These are phyloP conservation scores for Gallinago solitaria DNA, from an alignment of 2,797 vertebrate species.

Conservation along the genomic window DNA sequence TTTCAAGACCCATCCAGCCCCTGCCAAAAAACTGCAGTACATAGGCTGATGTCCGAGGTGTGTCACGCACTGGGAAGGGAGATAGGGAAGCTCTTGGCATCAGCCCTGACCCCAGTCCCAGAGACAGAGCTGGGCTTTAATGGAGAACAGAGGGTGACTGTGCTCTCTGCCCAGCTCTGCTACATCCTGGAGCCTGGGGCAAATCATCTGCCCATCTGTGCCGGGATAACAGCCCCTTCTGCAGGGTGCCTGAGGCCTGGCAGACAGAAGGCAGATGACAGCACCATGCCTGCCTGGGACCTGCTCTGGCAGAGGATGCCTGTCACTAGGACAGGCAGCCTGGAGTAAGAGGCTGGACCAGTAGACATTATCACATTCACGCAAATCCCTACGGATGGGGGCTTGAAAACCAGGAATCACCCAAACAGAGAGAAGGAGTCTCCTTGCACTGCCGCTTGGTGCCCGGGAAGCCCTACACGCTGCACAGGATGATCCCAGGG, in stretches of 20 bases:
- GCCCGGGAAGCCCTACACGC: background rate
- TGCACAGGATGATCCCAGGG: background rate
- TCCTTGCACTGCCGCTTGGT: background rate
- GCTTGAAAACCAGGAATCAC: background rate
- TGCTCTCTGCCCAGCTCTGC: background rate
- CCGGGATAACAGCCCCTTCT: background rate
- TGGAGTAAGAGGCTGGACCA: background rate
- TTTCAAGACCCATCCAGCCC: background rate
- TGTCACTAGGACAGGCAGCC: background rate
- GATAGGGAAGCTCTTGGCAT: background rate
- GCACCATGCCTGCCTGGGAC: background rate
- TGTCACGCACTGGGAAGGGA: background rate
- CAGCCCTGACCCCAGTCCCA: background rate
- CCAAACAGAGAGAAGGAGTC: background rate
- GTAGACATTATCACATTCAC: background rate
- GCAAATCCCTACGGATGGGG: background rate
- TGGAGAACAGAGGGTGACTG: background rate
- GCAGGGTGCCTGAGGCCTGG: background rate
- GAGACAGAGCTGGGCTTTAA: background rate
- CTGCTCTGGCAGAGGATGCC: background rate
- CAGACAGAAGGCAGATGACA: constrained; percentile 7
- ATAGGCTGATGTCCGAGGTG: background rate
- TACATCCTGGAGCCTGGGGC: background rate
- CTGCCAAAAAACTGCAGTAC: background rate
- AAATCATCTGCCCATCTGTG: background rate